Percentiles rank a stretch among this genome's conserved stretches.
phyloP scores from a whole-genome alignment of 2,888 invertebrate species.

The Osedax fenrisi region DNA sequence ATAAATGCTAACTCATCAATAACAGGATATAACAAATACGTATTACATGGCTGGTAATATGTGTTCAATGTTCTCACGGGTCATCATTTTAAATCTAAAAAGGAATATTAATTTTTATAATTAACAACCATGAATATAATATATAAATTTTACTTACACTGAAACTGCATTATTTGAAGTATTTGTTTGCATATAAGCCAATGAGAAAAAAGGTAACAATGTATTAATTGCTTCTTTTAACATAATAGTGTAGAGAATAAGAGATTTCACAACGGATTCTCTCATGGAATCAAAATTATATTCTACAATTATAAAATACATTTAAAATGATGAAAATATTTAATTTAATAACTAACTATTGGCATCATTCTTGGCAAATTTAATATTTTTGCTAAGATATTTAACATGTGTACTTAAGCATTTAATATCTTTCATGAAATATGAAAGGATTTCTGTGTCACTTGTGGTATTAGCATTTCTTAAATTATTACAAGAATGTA shows the following conservation, averaged over 20 bases:
- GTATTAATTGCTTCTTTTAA: neutral
- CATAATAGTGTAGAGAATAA: neutral
- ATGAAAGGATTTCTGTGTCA: neutral
- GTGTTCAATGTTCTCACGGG: neutral
- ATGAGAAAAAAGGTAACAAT: neutral
- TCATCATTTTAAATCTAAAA: neutral
- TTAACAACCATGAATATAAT: neutral
- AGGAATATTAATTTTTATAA: neutral
- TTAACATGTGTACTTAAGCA: neutral
- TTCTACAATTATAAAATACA: too few relatives aligned
- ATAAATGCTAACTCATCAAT: too few relatives aligned
- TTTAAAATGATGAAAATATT: too few relatives aligned
- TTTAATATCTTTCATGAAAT: neutral
- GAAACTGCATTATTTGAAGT: neutral
- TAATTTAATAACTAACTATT: neutral
- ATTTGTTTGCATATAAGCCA: neutral
- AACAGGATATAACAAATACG: too few relatives aligned
- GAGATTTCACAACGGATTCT: neutral
- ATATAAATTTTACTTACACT: neutral
- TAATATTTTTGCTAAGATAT: neutral
- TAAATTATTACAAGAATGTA: neutral
- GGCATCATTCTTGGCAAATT: neutral
- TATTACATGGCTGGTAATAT: too few relatives aligned
- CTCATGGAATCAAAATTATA: neutral
- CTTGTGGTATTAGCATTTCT: neutral